Conservation (phyloP, 1,140 invertebrate genomes). For the Palaemon carinicauda region DNA sequence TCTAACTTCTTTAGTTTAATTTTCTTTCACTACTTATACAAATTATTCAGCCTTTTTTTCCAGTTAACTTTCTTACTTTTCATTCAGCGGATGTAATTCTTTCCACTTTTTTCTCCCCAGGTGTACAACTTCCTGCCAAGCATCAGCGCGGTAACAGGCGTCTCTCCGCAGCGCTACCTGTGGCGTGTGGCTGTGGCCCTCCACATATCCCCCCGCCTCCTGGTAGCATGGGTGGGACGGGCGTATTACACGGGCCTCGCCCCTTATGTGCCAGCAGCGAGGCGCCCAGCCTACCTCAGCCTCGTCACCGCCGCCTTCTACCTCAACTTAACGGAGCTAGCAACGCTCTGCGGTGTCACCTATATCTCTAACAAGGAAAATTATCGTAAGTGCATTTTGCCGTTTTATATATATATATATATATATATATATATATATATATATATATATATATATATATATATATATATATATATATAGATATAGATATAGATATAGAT, state of each 20-base stretch:
- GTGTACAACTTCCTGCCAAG: constrained; percentile 91
- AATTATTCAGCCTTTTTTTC: no score
- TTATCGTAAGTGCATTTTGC: constrained; percentile 94
- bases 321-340: constrained; percentile 84
- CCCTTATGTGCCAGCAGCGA: constrained; percentile 61
- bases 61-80: no score
- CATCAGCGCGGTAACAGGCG: constrained; percentile 89
- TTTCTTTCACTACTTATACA: no score
- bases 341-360: constrained; percentile 84
- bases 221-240: constrained; percentile 84
- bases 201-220: constrained; percentile 85
- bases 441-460: neutral
- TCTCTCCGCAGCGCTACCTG: constrained; percentile 89
- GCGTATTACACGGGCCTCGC: constrained; percentile 79
- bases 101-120: constrained; percentile 65
- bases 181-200: constrained; percentile 91
- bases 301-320: constrained; percentile 82
- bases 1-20: no score
- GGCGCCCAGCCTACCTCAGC: constrained; percentile 66
- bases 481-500: neutral
- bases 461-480: neutral
- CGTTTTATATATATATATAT: neutral
- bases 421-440: neutral
- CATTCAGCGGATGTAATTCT: no score
- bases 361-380: constrained; percentile 94